Percentiles rank a stretch among this genome's conserved stretches.
Conservation (phyloP, 2,113 vertebrate genomes). For the Strix uralensis region DNA sequence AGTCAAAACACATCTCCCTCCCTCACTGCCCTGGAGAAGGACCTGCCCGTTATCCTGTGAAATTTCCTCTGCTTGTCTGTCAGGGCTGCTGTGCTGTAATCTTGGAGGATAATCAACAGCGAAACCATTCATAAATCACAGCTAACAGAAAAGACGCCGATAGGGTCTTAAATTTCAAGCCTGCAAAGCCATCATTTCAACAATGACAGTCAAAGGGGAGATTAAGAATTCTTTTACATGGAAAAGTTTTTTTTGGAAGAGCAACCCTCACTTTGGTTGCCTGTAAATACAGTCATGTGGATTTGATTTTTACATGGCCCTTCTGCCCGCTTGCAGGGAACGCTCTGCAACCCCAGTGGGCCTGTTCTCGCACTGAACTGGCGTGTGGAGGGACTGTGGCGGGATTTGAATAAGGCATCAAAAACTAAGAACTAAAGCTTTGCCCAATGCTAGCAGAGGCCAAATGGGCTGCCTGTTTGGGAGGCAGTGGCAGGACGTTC, state of each 20-base stretch:
- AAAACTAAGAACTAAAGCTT: not conserved
- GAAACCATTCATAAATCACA: conserved; percentile 67
- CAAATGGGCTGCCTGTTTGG: not conserved
- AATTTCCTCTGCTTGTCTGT: conserved; percentile 56
- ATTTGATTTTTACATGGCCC: conserved; percentile 61
- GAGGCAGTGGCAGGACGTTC: not conserved
- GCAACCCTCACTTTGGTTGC: conserved; percentile 45
- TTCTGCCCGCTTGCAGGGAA: conserved; percentile 28
- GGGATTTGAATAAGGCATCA: not conserved
- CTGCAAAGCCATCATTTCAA: conserved; percentile 59
- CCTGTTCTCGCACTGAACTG: not conserved
- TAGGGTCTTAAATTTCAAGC: conserved; percentile 63
- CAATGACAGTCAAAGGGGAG: conserved; percentile 64
- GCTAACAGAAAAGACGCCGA: conserved; percentile 55
- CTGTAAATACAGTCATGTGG: conserved; percentile 62
- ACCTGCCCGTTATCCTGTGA: conserved; percentile 16
- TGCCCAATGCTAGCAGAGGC: not conserved
- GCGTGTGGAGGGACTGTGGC: accelerated
- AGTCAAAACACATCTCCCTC: not conserved
- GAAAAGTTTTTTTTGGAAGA: conserved; percentile 68
- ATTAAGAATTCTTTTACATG: conserved; percentile 68
- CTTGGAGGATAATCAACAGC: conserved; percentile 63
- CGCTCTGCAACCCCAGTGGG: not conserved
- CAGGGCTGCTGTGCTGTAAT: conserved; percentile 53
- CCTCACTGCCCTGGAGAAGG: not conserved